Percentiles rank a stretch among this genome's conserved stretches.
phyloP scores from a whole-genome alignment of 1,140 invertebrate species.

The Mylabris phalerata region DNA sequence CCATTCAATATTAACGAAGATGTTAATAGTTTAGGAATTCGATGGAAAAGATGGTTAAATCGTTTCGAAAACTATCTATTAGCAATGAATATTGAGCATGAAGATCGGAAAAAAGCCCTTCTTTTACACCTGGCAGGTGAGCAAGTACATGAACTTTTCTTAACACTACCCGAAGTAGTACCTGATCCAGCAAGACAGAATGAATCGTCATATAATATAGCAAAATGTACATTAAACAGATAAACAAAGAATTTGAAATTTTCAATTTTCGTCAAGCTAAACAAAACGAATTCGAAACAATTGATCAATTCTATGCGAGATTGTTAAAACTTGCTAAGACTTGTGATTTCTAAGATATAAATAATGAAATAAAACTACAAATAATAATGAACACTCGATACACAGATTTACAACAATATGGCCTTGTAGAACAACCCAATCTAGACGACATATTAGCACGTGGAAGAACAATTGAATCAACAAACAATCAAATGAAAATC shows the following conservation, averaged over 20 bases:
- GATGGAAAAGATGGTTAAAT: background rate
- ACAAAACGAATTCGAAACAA: slow-evolving; percentile 1
- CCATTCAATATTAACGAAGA: no score
- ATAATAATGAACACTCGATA: slow-evolving; percentile 1
- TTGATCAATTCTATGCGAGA: slow-evolving; percentile 2
- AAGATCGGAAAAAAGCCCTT: background rate
- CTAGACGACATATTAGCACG: background rate
- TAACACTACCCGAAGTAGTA: background rate
- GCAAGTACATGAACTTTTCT: background rate
- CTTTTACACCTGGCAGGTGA: background rate
- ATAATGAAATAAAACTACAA: slow-evolving; percentile 3
- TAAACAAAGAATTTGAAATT: background rate
- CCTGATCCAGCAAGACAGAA: background rate
- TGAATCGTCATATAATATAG: background rate
- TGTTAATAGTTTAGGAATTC: background rate
- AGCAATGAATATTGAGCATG: background rate
- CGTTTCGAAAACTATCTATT: background rate
- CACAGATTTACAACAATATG: background rate
- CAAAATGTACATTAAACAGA: background rate
- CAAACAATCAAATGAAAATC: no score
- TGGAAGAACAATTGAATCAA: background rate
- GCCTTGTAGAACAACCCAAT: background rate
- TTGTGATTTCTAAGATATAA: background rate
- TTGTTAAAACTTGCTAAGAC: slow-evolving; percentile 3
- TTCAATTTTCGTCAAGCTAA: background rate